Base-by-base conservation (phyloP, 2,888 invertebrate genomes). In the Germaria angustata region DNA sequence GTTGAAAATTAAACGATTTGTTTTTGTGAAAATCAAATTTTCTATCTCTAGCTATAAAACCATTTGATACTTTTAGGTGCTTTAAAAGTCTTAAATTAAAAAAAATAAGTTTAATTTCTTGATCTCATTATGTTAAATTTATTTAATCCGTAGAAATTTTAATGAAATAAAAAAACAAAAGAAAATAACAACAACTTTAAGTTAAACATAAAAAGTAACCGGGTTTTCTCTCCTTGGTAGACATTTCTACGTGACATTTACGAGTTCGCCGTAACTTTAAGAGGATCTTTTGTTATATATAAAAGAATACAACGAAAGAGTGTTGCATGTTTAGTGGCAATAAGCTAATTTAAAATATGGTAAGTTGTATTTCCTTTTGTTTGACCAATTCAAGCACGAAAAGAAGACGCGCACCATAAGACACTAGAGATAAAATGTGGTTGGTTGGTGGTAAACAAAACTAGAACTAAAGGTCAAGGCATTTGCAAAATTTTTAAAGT, bases 191-290 rank as follows among this genome's bases (percentile, higher is more conserved):
- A 24, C 15, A 32, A 46, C 17, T 24, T 24, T 6, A 34, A 24
- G 22, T 11, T 28, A 28, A 68, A 55, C 15, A 46, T n/a, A n/a
- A 2, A 9, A 68, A 53, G 65, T 15, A 57, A 53, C 46, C 55
- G 46, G n/a, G 22, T 55, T 32, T 32, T 44, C 13, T n/a, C 41
- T 46, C 44, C 34, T 49, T 68, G 17, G 39, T 39, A 76, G 39
- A 51, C 13, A 57, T 76, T 77, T 69, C 49, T 57, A 66, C 65
- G 65, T 75, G 75, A 75, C 75, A 65, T 65, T 76, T 61, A 77
- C 77, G 68, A 61, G 59, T 69, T 69, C 53, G 11, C 51, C 22
- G 41, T 53, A 69, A 77, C 34, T 77, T 61, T 53, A 46, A 46
- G 53, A 63, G 34, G 53, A 63, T 65, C 36, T 65, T 46, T 55